Evolutionary conservation across 2,797 vertebrate species (phyloP).

Genomic region (Synaphobranchus kaupii): DNA sequence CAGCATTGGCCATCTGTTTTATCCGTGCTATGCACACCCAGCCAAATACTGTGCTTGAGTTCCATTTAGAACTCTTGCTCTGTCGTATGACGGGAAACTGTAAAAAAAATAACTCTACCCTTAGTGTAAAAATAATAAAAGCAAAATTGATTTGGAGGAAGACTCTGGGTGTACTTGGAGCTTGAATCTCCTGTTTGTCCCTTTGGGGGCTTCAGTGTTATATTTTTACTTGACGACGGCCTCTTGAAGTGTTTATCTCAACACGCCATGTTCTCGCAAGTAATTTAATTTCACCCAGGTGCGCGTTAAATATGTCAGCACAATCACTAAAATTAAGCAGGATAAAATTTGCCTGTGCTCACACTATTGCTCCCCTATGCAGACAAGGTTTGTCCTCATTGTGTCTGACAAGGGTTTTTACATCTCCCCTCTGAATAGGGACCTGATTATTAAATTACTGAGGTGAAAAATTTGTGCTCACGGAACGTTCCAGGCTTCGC

Average conservation of each 20-base stretch:
- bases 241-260: background rate
- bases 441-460: constrained; percentile 14
- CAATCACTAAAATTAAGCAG: background rate
- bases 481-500: background rate
- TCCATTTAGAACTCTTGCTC: background rate
- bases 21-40: background rate
- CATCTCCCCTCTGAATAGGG: background rate
- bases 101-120: background rate
- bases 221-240: background rate
- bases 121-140: background rate
- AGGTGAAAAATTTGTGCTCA: background rate
- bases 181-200: background rate
- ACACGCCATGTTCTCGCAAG: background rate
- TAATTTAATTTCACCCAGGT: background rate
- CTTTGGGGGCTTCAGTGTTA: background rate
- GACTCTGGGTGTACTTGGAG: background rate
- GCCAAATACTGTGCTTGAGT: background rate
- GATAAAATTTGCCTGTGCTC: background rate
- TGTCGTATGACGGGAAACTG: background rate
- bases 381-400: no score
- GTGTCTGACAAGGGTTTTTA: background rate
- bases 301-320: background rate
- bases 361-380: background rate
- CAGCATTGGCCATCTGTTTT: background rate
- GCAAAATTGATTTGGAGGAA: background rate